These are phyloP conservation scores for Pseudococcus viburni DNA, from an alignment of 2,888 invertebrate species.

Conservation along the genomic window DNA sequence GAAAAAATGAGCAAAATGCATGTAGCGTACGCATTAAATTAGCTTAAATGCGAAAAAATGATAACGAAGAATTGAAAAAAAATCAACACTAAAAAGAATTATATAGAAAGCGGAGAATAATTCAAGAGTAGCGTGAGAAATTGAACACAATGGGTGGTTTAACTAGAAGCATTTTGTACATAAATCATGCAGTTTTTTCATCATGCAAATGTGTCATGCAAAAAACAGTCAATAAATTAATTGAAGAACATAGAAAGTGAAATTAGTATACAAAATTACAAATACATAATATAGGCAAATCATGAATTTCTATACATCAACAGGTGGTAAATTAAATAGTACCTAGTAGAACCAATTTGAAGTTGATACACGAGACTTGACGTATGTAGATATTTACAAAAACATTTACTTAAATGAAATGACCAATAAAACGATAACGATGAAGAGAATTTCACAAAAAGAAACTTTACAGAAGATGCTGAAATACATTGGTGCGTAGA, in stretches of 20 bases:
- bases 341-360: too few relatives aligned
- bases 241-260: background rate
- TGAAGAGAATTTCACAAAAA: background rate
- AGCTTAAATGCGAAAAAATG: constrained; percentile 24
- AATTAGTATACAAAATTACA: background rate
- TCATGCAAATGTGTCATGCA: constrained; percentile 1
- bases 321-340: too few relatives aligned
- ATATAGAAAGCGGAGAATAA: background rate
- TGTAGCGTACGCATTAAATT: constrained; percentile 22
- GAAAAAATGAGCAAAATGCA: constrained; percentile 58
- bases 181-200: background rate
- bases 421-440: too few relatives aligned
- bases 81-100: background rate
- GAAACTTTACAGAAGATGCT: background rate
- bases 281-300: too few relatives aligned
- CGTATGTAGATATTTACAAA: too few relatives aligned
- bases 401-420: too few relatives aligned
- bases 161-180: too few relatives aligned
- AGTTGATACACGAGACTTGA: too few relatives aligned
- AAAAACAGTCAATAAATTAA: background rate
- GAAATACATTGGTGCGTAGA: background rate
- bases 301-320: too few relatives aligned
- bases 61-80: background rate
- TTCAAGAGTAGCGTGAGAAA: too few relatives aligned
- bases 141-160: too few relatives aligned